Base-by-base conservation (phyloP, 2,888 invertebrate genomes). In the Dorcus hopei region DNA sequence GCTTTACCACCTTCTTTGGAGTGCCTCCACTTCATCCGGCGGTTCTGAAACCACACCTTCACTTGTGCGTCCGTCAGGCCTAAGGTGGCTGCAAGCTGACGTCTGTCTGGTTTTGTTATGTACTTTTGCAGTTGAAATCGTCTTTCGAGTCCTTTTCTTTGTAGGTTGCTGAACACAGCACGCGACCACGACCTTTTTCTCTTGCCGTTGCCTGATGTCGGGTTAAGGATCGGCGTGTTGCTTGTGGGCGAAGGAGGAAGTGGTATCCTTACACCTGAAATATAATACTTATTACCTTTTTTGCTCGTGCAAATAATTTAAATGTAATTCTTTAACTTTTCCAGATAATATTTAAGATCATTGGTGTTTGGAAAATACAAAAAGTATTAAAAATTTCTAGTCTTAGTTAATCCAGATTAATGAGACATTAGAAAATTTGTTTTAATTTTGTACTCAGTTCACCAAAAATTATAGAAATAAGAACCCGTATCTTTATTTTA, bases 61-160 rank as follows among this genome's bases (percentile, higher is more conserved):
- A 94, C 93, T 86, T 95, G 95, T 4, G 95, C 95, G 80, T 96
- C 96, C 0, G 95, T 95, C 7, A 96, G 85, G 54, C 95, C 95
- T 38, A 97, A 80, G 9, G 94, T 91, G 3, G 94, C 94, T 0
- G 96, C 96, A 60, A 97, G 79, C 77, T 95, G 95, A 67, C 95
- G 81, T 73, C 96, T 82, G 73, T 97, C 96, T 0, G 95, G 96
- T 76, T 96, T 97, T 0, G 95, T 96, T 62, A 97, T 96, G 74
- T 97, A 97, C 76, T 96, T 96, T 77, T 96, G 96, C 65, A 95
- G 86, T 73, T 94, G 92, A 76, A 97, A 97, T 68, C 95, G 81
- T 66, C 93, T 85, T 79, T 97, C 96, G 55, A 97, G 80, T 0
- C 96, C 96, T 75, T 96, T 96, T n/a, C 96, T 80, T 75, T 97